A percentile compares a stretch with the other conserved stretches of the same genome.
phyloP scores from a whole-genome alignment of 2,888 invertebrate species.

The Zaprionus lineosus region DNA sequence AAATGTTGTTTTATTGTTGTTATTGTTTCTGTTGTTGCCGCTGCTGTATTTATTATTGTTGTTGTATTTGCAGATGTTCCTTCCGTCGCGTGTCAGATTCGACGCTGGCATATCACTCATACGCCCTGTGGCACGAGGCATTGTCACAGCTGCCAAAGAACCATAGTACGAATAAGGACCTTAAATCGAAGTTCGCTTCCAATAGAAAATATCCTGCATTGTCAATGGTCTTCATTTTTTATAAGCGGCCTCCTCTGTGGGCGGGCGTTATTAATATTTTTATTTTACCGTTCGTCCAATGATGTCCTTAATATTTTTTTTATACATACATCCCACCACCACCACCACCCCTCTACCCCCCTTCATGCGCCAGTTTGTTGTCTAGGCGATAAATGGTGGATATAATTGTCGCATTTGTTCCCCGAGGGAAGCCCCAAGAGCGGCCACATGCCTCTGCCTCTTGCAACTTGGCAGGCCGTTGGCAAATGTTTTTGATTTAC shows the following conservation, averaged over 20 bases:
- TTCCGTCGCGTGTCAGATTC: constrained; percentile 11
- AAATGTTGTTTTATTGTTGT: not conserved
- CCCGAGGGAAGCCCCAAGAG: not conserved
- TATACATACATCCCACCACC: too few species aligned
- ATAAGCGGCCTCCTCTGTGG: too few species aligned
- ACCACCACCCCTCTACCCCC: too few species aligned
- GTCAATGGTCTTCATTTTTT: constrained; percentile 43
- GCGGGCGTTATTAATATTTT: constrained; percentile 36
- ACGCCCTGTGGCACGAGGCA: constrained; percentile 33
- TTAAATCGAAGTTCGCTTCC: constrained; percentile 12
- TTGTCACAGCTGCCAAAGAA: constrained; percentile 34
- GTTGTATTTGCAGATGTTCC: not conserved
- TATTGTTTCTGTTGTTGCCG: not conserved
- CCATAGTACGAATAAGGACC: not conserved
- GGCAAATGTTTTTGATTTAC: constrained; percentile 65
- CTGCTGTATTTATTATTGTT: not conserved
- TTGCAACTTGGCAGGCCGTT: constrained; percentile 57
- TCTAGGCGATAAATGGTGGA: constrained; percentile 59
- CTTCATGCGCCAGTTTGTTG: constrained; percentile 28
- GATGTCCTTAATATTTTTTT: constrained; percentile 2
- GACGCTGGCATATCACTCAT: constrained; percentile 54
- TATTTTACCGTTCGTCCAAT: constrained; percentile 18
- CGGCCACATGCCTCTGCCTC: constrained; percentile 50
- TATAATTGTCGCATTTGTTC: constrained; percentile 49
- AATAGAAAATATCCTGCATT: too few species aligned